Conservation (phyloP, 2,888 invertebrate genomes). For the Plemyria rubiginata region DNA sequence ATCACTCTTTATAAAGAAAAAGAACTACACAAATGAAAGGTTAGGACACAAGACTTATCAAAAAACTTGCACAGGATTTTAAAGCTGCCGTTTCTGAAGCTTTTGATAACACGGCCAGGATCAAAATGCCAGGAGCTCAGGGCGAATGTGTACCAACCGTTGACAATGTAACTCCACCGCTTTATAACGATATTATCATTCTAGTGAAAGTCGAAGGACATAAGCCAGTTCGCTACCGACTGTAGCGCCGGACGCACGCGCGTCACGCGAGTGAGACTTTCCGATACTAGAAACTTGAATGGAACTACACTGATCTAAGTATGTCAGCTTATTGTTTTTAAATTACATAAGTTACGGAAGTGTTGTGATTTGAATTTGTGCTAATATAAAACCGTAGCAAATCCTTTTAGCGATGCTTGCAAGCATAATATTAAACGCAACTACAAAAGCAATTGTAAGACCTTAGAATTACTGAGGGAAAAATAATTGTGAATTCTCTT, state of each 20-base stretch:
- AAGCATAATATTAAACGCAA: constrained; percentile 39
- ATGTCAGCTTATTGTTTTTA: constrained; percentile 63
- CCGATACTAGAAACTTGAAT: constrained; percentile 39
- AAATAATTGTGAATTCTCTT: constrained; percentile 24
- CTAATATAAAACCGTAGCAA: constrained; percentile 32
- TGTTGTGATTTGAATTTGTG: constrained; percentile 44
- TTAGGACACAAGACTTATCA: neutral
- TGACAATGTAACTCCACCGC: constrained; percentile 42
- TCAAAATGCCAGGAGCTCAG: constrained; percentile 26
- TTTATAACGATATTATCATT: constrained; percentile 60
- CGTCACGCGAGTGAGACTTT: constrained; percentile 40
- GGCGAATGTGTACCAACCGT: constrained; percentile 5
- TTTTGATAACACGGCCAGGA: constrained; percentile 25
- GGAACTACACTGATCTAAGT: constrained; percentile 69
- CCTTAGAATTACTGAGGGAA: constrained; percentile 33
- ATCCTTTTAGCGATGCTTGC: constrained; percentile 44
- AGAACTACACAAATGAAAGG: neutral
- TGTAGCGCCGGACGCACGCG: constrained; percentile 44
- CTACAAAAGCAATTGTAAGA: constrained; percentile 34
- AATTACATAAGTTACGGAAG: constrained; percentile 55
- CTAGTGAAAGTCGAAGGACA: constrained; percentile 81
- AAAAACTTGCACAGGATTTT: constrained; percentile 20
- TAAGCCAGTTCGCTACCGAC: constrained; percentile 63
- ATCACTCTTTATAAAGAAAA: neutral
- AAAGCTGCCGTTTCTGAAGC: constrained; percentile 32